These are phyloP conservation scores for Eriosoma lanigerum DNA, from an alignment of 1,140 invertebrate genomes.

Conservation along the genomic window DNA sequence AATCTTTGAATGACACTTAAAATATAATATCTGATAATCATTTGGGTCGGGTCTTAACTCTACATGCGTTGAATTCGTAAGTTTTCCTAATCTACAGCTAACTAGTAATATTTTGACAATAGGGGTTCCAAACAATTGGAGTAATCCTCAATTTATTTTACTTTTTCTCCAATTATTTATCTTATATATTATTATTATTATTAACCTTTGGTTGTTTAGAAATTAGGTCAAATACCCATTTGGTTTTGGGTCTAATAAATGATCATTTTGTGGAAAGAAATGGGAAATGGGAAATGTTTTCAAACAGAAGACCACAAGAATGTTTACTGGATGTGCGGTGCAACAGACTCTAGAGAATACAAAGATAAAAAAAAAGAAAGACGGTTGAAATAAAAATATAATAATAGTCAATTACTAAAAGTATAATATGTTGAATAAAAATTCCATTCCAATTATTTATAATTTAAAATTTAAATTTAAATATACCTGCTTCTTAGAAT, in stretches of 20 bases:
- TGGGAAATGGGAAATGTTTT: constrained; percentile 8
- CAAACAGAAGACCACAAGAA: background rate
- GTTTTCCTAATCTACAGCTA: background rate
- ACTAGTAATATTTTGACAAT: background rate
- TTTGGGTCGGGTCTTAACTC: background rate
- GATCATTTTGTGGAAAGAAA: background rate
- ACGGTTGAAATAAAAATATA: background rate
- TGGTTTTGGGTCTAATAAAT: background rate
- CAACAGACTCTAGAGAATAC: background rate
- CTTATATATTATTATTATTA: background rate
- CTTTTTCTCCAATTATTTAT: background rate
- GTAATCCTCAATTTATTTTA: background rate
- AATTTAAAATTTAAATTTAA: too few relatives aligned
- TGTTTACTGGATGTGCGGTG: constrained; percentile 15
- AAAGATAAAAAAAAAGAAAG: background rate
- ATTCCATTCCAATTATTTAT: background rate
- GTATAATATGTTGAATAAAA: background rate
- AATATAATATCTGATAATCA: background rate
- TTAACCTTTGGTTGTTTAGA: background rate
- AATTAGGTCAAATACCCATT: constrained; percentile 27
- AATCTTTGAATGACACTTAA: too few relatives aligned
- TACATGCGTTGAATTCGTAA: background rate
- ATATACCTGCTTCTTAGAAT: too few relatives aligned
- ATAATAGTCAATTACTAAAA: background rate
- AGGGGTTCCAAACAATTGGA: background rate